Base-by-base conservation (phyloP, 2,888 invertebrate genomes). In the Brachylomia viminalis region DNA sequence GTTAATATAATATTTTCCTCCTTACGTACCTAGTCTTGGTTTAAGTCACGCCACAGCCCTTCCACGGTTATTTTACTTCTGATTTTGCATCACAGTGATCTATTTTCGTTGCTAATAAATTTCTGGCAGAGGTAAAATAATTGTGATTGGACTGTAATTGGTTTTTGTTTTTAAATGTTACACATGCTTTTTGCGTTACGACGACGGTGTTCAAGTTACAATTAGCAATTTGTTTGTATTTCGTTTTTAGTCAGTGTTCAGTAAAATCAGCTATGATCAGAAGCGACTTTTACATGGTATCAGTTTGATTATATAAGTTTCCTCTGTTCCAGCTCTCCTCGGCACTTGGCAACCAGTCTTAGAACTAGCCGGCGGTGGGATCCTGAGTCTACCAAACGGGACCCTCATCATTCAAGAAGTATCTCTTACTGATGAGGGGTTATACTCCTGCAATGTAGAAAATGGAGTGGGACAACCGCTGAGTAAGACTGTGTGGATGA, bases 401-500 rank as follows among this genome's bases (percentile, higher is more conserved):
- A 95, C 95, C 8, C 91, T 96, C 38, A 89, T 96, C 0, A 96
- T 96, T 73, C 96, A 96, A 38, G 95, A 96, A 66, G 96, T 96
- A 8, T 95, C 96, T 2, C 90, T 96, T 0, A 90, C 94, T 4
- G 96, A 96, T 69, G 96, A 96, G 66, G 97, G 97, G 0, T 84
- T 96, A 2, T 97, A 97, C 88, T 96, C 97, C 0, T 97, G 97
- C 82, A 96, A 96, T 58, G 96, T 97, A 11, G 97, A 97, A 82
- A 97, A 97, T 69, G 96, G 97, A 8, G 96, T 97, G 0, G 96
- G 97, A 0, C 95, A 95, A 56, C 96, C 96, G 0, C 85, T 97
- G 0, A 96, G 96, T 90, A 97, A 96, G 85, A 96, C 95, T 76
- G 92, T 97, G 0, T 96, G 95, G 95, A 96, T 97, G 94, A 96